A percentile compares a stretch with the other conserved stretches of the same genome.
These are phyloP conservation scores for Asarcornis scutulata DNA, from an alignment of 2,113 vertebrate species.

Conservation along the genomic window DNA sequence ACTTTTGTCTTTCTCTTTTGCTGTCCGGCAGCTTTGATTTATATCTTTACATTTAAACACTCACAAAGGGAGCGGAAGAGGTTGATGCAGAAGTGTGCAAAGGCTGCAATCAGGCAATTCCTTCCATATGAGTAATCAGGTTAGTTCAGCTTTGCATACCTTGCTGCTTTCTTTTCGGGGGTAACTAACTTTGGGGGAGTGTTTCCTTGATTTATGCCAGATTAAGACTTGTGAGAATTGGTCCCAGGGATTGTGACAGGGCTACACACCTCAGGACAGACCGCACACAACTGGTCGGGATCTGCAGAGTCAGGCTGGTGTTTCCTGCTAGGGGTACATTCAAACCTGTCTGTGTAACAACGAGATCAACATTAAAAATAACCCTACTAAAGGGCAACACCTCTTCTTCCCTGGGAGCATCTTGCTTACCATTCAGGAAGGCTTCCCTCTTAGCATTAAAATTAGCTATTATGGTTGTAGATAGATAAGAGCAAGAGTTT, in stretches of 20 bases:
- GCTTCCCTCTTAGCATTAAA: neutral
- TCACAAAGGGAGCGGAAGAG: neutral
- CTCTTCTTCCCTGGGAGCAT: neutral
- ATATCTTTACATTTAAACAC: slow-evolving; percentile 7
- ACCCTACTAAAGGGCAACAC: neutral
- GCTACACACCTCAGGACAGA: neutral
- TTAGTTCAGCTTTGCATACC: neutral
- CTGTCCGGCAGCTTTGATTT: slow-evolving; percentile 44
- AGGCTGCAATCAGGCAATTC: slow-evolving; percentile 49
- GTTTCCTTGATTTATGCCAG: neutral
- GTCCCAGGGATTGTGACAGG: neutral
- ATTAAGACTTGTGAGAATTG: neutral
- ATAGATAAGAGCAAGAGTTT: slow-evolving; percentile 8
- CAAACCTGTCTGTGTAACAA: neutral
- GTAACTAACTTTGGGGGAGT: neutral
- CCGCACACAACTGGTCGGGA: neutral
- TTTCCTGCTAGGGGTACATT: neutral
- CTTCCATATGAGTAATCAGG: slow-evolving; percentile 49
- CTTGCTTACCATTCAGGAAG: neutral
- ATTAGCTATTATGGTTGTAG: neutral
- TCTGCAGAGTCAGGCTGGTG: neutral
- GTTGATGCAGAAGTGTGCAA: slow-evolving; percentile 30
- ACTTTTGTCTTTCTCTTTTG: slow-evolving; percentile 12
- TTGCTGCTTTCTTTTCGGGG: neutral
- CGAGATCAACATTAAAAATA: neutral